phyloP scores from a whole-genome alignment of 2,113 vertebrate species.

The Pachyramphus minor region DNA sequence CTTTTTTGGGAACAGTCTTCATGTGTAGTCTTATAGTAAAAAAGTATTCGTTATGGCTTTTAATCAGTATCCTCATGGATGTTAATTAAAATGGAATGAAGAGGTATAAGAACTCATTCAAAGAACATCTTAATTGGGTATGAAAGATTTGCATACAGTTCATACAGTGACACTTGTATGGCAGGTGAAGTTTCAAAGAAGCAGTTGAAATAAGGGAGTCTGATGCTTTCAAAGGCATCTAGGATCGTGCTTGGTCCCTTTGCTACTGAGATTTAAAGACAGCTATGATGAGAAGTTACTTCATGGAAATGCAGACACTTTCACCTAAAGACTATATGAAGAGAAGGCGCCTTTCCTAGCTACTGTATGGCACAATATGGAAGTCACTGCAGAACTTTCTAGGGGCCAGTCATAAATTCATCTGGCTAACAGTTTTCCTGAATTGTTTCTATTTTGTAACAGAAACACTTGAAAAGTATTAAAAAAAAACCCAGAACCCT shows the following conservation, averaged over 20 bases:
- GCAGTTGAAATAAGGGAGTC: background rate
- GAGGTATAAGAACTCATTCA: background rate
- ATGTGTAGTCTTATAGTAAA: background rate
- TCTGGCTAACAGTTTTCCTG: background rate
- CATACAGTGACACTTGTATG: background rate
- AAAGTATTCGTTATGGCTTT: background rate
- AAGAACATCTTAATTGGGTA: background rate
- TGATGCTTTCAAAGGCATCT: background rate
- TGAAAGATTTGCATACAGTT: background rate
- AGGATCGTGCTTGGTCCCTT: background rate
- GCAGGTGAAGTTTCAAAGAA: background rate
- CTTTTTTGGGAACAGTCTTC: background rate
- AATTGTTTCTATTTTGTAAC: background rate
- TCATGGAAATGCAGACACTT: background rate
- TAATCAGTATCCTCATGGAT: background rate
- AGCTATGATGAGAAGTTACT: background rate
- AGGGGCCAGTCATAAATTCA: background rate
- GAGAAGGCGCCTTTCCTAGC: background rate
- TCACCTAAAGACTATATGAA: background rate
- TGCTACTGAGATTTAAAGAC: background rate
- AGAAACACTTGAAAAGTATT: background rate
- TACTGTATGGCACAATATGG: background rate
- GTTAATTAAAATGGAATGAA: slow-evolving; percentile 44
- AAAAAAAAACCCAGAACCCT: background rate
- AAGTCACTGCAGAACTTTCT: background rate